These are phyloP conservation scores for Siderastrea siderea DNA, from an alignment of 92 coral and sea anemone genomes.

Conservation along the genomic window DNA sequence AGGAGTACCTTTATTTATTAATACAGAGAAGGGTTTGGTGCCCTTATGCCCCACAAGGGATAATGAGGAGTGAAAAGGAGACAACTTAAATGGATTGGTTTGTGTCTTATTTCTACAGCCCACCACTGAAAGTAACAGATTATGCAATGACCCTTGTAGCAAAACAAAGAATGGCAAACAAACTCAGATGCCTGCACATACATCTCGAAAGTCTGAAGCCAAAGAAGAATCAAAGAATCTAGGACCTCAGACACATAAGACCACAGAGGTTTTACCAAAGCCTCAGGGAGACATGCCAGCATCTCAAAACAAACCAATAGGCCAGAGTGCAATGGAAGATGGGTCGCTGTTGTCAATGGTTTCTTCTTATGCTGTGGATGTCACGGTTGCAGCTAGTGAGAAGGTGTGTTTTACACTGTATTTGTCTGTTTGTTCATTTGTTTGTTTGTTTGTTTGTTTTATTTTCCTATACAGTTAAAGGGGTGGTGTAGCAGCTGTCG, in stretches of 20 bases:
- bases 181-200: not conserved
- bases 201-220: not conserved
- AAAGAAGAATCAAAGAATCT: not conserved
- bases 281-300: not conserved
- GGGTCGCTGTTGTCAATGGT: conserved; percentile 70
- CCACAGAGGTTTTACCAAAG: not conserved
- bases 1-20: no score
- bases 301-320: not conserved
- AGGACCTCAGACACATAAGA: not conserved
- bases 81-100: not conserved
- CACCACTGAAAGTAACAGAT: not conserved
- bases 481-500: no score
- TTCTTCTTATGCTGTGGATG: conserved; percentile 68
- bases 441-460: no score
- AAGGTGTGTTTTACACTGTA: conserved; percentile 50
- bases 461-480: no score
- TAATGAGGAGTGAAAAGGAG: not conserved
- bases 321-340: not conserved
- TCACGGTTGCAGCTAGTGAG: conserved; percentile 93
- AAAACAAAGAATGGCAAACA: not conserved
- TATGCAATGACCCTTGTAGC: not conserved
- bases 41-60: no score
- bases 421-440: not conserved
- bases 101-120: not conserved
- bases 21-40: no score